These are phyloP conservation scores for Philereme transversata DNA, from an alignment of 2,888 invertebrate genomes.

Conservation along the genomic window DNA sequence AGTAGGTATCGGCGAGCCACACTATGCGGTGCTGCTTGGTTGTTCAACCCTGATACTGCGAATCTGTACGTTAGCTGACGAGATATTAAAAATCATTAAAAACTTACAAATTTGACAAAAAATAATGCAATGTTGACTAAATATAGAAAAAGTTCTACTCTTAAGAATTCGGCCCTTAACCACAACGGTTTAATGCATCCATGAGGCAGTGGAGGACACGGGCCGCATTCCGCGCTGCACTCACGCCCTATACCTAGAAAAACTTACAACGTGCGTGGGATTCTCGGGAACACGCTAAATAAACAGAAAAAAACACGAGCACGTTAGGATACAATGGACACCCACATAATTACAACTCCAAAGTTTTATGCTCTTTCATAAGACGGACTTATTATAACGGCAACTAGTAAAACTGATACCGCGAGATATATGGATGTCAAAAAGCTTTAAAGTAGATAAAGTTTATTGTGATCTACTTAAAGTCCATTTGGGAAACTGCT, in stretches of 20 bases:
- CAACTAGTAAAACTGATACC: constrained; percentile 14
- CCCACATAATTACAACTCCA: constrained; percentile 43
- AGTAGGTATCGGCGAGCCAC: constrained; percentile 11
- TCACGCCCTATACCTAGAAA: constrained; percentile 66
- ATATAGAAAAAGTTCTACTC: constrained; percentile 9
- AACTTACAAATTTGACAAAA: too few species aligned
- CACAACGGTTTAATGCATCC: constrained; percentile 23
- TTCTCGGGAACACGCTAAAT: constrained; percentile 61
- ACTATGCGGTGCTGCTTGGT: constrained; percentile 7
- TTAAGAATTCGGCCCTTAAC: constrained; percentile 18
- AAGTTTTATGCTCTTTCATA: constrained; percentile 38
- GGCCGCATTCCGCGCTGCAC: constrained; percentile 60
- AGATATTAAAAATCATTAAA: too few species aligned
- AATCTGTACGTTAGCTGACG: background rate
- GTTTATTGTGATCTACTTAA: background rate
- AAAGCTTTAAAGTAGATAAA: background rate
- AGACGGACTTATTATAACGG: constrained; percentile 16
- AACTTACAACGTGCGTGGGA: constrained; percentile 57
- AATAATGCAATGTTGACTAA: constrained; percentile 1
- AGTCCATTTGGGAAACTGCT: background rate
- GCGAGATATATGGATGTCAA: background rate
- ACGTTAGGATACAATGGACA: constrained; percentile 54
- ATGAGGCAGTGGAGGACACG: constrained; percentile 44
- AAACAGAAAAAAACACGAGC: constrained; percentile 52
- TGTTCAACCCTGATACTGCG: background rate